Conservation (phyloP, 2,888 invertebrate genomes). For the Chironomus tentans region DNA sequence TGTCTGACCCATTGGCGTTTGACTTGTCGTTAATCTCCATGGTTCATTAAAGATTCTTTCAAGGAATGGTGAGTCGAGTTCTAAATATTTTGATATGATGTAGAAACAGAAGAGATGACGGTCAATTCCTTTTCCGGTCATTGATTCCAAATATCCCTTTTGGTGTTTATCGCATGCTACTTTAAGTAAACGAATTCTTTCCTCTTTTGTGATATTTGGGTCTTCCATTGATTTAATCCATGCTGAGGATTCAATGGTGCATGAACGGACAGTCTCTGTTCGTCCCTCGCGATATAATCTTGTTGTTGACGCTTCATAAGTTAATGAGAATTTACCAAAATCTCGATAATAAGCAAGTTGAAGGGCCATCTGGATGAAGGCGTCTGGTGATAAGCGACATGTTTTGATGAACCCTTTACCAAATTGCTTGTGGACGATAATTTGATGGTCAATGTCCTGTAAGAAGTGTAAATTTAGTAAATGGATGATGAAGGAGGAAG, state of each 20-base stretch:
- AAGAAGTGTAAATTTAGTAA: background rate
- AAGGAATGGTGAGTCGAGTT: conserved; percentile 90
- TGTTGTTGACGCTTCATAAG: conserved; percentile 99
- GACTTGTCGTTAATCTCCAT: conserved; percentile 94
- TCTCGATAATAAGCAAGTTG: conserved; percentile 91
- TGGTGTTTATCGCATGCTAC: conserved; percentile 78
- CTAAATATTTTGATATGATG: conserved; percentile 95
- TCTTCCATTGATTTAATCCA: conserved; percentile 92
- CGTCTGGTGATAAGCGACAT: conserved; percentile 89
- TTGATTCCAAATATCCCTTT: conserved; percentile 86
- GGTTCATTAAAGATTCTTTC: conserved; percentile 95
- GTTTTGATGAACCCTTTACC: conserved; percentile 97
- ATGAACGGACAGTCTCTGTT: conserved; percentile 95
- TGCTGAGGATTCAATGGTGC: conserved; percentile 81
- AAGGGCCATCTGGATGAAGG: conserved; percentile 95
- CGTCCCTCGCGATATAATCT: conserved; percentile 91
- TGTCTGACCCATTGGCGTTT: conserved; percentile 97
- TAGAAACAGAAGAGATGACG: conserved; percentile 96
- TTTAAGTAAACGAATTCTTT: conserved; percentile 59
- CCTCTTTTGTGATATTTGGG: conserved; percentile 53
- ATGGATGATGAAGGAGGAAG: no score
- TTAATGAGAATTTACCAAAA: conserved; percentile 84
- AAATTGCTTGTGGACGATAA: conserved; percentile 75
- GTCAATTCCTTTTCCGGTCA: conserved; percentile 96
- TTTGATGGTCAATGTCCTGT: conserved; percentile 77